Evolutionary conservation across 53 echinoderm and acorn worm genomes (phyloP).

Genomic region (Arbacia lixula): DNA sequence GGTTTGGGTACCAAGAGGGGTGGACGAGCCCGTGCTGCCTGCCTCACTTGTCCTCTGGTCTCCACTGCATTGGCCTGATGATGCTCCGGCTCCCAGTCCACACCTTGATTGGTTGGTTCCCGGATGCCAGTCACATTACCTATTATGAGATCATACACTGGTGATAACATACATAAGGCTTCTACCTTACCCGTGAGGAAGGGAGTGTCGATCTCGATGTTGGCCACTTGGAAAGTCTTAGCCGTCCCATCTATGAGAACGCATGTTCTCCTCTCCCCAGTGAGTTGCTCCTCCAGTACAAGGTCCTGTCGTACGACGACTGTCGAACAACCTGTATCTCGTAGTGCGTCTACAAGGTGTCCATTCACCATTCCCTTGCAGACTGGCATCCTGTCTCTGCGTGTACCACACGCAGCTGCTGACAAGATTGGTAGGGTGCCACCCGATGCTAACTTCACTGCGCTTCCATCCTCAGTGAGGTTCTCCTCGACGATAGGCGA

Average conservation of each 20-base stretch:
- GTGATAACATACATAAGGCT: neutral
- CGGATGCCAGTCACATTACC: neutral
- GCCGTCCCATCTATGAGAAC: slow-evolving; percentile 6
- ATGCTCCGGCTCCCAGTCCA: slow-evolving; percentile 14
- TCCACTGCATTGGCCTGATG: slow-evolving; percentile 32
- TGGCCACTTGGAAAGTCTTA: neutral
- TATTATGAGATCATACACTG: slow-evolving; percentile 4
- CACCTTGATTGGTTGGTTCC: neutral
- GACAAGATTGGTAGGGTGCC: too few species aligned
- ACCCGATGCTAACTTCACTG: too few species aligned
- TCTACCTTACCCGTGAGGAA: neutral
- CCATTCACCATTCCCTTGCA: too few species aligned
- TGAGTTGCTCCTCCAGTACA: too few species aligned
- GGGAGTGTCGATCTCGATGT: neutral
- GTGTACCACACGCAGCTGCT: too few species aligned
- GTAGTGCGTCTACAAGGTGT: too few species aligned
- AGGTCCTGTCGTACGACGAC: too few species aligned
- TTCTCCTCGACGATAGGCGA: too few species aligned
- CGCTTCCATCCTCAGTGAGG: too few species aligned
- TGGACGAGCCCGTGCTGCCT: slow-evolving; percentile 1
- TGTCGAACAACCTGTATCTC: too few species aligned
- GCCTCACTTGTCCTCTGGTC: slow-evolving; percentile 27
- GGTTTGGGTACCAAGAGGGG: slow-evolving; percentile 20
- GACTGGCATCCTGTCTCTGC: too few species aligned
- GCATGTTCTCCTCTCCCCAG: neutral